Percentiles rank a stretch among this genome's conserved stretches.
Evolutionary conservation across 2,888 invertebrate species (phyloP).

Genomic region (Tupiocoris notatus): DNA sequence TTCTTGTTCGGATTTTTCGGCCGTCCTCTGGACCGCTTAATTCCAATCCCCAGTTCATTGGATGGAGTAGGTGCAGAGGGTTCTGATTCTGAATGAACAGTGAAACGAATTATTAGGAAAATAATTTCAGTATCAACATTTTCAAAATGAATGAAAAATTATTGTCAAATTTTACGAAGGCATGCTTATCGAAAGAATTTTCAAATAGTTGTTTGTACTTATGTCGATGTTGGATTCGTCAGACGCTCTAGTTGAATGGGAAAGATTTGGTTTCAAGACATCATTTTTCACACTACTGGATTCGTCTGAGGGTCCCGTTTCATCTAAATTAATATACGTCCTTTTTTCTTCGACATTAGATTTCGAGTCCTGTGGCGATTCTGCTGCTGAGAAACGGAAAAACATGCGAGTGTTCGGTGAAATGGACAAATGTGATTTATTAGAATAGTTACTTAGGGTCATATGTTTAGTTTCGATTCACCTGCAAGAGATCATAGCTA

Average conservation of each 20-base stretch:
- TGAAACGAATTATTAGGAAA: neutral
- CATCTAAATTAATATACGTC: neutral
- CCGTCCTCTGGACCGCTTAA: conserved; percentile 46
- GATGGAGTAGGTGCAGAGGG: neutral
- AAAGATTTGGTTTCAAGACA: conserved; percentile 22
- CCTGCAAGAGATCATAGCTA: too few species aligned
- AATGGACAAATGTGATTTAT: too few species aligned
- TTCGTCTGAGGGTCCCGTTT: neutral
- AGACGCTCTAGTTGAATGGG: neutral
- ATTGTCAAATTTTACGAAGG: neutral
- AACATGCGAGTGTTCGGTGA: too few species aligned
- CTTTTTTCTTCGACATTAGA: neutral
- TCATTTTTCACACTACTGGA: conserved; percentile 44
- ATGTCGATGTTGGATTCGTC: neutral
- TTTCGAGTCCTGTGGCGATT: neutral
- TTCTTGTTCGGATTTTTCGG: conserved; percentile 49
- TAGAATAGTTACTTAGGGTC: too few species aligned
- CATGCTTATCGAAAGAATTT: too few species aligned
- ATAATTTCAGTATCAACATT: neutral
- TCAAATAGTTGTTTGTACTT: too few species aligned
- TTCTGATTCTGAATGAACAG: neutral
- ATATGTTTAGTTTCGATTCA: too few species aligned
- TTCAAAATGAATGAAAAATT: neutral
- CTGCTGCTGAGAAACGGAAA: too few species aligned
- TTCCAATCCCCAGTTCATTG: neutral